These are phyloP conservation scores for Celastrina argiolus DNA, from an alignment of 2,888 invertebrate genomes.

Conservation along the genomic window DNA sequence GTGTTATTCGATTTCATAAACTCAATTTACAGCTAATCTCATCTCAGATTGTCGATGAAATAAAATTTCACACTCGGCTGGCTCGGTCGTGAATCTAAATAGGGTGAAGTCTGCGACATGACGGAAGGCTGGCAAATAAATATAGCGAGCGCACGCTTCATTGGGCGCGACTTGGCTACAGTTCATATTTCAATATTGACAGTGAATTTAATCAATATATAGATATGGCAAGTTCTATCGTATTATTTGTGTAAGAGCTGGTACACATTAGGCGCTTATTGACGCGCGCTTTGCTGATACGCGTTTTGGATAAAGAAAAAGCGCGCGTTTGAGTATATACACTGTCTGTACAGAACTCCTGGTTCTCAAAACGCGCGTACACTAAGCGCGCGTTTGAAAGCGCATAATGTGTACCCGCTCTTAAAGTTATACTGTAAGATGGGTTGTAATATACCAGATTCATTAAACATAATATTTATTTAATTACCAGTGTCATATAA, in stretches of 20 bases:
- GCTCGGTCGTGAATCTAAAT: constrained; percentile 65
- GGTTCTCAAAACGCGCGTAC: no score
- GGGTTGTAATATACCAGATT: no score
- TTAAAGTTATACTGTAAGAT: no score
- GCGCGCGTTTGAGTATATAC: no score
- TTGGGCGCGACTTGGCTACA: constrained; percentile 14
- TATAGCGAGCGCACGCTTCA: constrained; percentile 15
- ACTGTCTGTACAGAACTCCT: background rate
- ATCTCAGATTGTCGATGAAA: constrained; percentile 76
- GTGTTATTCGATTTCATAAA: constrained; percentile 71
- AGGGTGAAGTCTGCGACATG: constrained; percentile 36
- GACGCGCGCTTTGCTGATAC: no score
- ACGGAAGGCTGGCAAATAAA: constrained; percentile 41
- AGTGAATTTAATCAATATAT: constrained; percentile 56
- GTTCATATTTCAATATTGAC: constrained; percentile 35
- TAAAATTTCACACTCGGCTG: constrained; percentile 74
- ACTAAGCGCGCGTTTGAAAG: no score
- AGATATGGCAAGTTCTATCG: constrained; percentile 52
- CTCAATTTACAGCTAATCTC: constrained; percentile 76
- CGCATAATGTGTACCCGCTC: no score
- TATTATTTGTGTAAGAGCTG: constrained; percentile 46
- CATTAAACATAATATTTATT: no score
- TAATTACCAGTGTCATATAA: no score
- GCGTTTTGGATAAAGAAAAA: no score
- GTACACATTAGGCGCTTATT: no score